These are phyloP conservation scores for Helicoverpa armigera DNA, from an alignment of 1,140 invertebrate species.

Conservation along the genomic window DNA sequence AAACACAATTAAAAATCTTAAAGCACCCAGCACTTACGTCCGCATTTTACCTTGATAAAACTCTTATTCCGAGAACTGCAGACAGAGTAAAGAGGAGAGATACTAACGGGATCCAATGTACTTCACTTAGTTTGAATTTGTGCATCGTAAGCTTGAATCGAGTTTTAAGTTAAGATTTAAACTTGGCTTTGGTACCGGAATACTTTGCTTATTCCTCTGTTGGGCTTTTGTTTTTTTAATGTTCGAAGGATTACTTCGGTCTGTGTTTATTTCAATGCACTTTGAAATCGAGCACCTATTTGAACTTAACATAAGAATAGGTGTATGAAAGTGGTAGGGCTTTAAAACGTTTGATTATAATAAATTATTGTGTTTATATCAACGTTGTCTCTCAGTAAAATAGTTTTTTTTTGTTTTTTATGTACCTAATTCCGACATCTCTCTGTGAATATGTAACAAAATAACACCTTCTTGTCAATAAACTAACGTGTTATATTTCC, in stretches of 20 bases:
- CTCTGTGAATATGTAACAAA: no score
- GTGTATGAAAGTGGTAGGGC: no score
- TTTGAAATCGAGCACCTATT: no score
- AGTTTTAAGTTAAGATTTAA: background rate
- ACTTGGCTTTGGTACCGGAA: conserved; percentile 11
- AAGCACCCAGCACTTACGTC: no score
- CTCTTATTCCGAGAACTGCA: conserved; percentile 6
- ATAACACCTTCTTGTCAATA: background rate
- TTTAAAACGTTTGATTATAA: no score
- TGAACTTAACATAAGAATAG: no score
- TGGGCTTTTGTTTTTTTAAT: background rate
- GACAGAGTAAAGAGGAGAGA: conserved; percentile 12
- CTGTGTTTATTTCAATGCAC: no score
- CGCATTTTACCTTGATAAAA: background rate
- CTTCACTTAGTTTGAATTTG: conserved; percentile 28
- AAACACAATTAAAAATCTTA: no score
- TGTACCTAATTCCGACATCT: no score
- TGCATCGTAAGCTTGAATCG: conserved; percentile 17
- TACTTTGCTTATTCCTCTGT: background rate
- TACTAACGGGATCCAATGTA: conserved; percentile 5
- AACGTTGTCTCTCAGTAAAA: no score
- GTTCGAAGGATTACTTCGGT: background rate
- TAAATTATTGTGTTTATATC: no score
- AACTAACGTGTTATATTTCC: background rate
- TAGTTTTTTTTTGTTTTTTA: no score